A percentile compares a stretch with the other conserved stretches of the same genome.
Evolutionary conservation across 1,140 invertebrate genomes (phyloP).

Genomic region (Dolichoris vasculosae): DNA sequence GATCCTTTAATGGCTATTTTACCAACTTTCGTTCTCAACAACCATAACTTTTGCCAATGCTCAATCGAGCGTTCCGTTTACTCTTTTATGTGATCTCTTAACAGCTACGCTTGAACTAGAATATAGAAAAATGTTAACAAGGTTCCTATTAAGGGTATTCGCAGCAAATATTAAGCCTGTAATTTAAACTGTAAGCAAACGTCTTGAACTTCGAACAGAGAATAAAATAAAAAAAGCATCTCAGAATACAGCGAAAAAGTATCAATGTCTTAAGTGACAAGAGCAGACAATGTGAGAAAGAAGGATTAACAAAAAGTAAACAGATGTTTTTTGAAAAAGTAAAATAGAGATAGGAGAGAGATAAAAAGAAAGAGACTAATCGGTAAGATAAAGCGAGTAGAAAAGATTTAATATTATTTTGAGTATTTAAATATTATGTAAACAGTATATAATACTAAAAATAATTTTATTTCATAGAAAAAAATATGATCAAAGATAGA

Average conservation of each 20-base stretch:
- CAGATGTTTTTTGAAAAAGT: too few species aligned
- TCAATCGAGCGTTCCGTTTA: background rate
- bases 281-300: too few species aligned
- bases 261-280: too few species aligned
- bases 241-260: too few species aligned
- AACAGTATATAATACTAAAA: too few species aligned
- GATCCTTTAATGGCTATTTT: constrained; percentile 37
- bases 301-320: too few species aligned
- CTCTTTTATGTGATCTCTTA: constrained; percentile 54
- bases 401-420: too few species aligned
- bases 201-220: constrained; percentile 6
- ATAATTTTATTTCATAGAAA: too few species aligned
- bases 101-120: constrained; percentile 48
- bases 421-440: too few species aligned
- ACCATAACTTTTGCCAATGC: constrained; percentile 40
- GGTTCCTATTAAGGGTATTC: constrained; percentile 59
- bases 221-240: too few species aligned
- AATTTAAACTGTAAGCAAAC: constrained; percentile 34
- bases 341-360: background rate
- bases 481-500: too few species aligned
- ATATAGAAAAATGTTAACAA: constrained; percentile 30
- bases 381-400: background rate
- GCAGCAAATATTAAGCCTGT: constrained; percentile 64
- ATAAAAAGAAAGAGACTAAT: background rate
- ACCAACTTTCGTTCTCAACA: constrained; percentile 26